phyloP scores from a whole-genome alignment of 2,888 invertebrate species.

The Troilus luridus region DNA sequence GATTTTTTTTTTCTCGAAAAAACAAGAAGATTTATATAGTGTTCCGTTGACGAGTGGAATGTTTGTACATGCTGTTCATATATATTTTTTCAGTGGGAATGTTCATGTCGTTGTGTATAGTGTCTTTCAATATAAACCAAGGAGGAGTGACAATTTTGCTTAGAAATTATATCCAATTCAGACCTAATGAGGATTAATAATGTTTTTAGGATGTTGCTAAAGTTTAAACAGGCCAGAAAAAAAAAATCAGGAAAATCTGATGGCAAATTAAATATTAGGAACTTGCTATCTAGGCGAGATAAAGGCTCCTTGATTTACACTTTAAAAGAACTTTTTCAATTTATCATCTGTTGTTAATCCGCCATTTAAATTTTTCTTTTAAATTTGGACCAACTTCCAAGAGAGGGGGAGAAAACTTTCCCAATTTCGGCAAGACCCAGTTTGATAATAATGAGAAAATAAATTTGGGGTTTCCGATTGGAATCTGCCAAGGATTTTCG shows the following conservation, averaged over 20 bases:
- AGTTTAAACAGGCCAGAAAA: background rate
- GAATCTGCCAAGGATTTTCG: background rate
- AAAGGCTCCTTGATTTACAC: conserved; percentile 19
- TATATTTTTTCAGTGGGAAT: no score
- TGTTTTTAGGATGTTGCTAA: background rate
- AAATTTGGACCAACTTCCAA: background rate
- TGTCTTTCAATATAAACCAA: no score
- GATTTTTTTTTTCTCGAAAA: no score
- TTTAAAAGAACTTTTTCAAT: conserved; percentile 46
- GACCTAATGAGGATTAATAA: no score
- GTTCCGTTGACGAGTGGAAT: no score
- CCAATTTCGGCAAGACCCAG: background rate
- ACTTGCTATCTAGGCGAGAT: background rate
- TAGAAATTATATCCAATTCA: no score
- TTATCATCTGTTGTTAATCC: conserved; percentile 35
- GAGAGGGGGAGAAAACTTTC: background rate
- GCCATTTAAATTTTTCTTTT: conserved; percentile 34
- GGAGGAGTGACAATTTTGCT: no score
- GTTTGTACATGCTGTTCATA: no score
- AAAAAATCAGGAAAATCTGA: background rate
- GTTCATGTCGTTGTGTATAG: no score
- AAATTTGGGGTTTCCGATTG: background rate
- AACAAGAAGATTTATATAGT: no score
- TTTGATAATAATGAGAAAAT: conserved; percentile 14
- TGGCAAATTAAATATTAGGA: background rate